phyloP scores from a whole-genome alignment of 2,888 invertebrate species.

The Priocnemis perturbator region DNA sequence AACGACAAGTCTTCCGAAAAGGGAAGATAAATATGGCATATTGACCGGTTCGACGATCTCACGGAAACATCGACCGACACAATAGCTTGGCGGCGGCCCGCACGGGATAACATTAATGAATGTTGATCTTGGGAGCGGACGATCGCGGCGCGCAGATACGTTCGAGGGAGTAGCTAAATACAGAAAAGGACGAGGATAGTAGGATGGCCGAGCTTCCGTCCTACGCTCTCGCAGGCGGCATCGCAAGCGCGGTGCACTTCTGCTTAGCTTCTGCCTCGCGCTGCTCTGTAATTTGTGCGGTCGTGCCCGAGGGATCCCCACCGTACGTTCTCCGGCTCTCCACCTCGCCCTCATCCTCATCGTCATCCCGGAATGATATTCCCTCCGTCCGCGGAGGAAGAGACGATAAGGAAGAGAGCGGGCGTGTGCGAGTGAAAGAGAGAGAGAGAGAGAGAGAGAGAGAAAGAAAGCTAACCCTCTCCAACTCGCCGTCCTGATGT shows the following conservation, averaged over 20 bases:
- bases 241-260: slow-evolving; percentile 37
- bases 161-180: background rate
- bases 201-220: slow-evolving; percentile 51
- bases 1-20: too few species aligned
- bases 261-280: slow-evolving; percentile 36
- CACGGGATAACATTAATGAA: too few species aligned
- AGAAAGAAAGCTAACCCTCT: slow-evolving; percentile 24
- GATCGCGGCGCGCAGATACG: background rate
- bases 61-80: too few species aligned
- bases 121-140: too few species aligned
- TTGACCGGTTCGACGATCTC: too few species aligned
- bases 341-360: slow-evolving; percentile 35
- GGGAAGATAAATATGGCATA: too few species aligned
- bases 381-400: slow-evolving; percentile 22
- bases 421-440: too few species aligned
- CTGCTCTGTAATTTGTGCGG: slow-evolving; percentile 71
- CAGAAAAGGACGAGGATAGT: slow-evolving; percentile 7
- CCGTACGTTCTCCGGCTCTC: slow-evolving; percentile 40
- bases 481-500: slow-evolving; percentile 31
- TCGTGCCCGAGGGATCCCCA: slow-evolving; percentile 63
- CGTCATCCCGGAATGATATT: slow-evolving; percentile 57
- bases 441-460: background rate
- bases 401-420: slow-evolving; percentile 7
- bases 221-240: slow-evolving; percentile 46
- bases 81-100: too few species aligned